Evolutionary conservation across 2,888 invertebrate genomes (phyloP).

Genomic region (Ypsolopha scabrella): DNA sequence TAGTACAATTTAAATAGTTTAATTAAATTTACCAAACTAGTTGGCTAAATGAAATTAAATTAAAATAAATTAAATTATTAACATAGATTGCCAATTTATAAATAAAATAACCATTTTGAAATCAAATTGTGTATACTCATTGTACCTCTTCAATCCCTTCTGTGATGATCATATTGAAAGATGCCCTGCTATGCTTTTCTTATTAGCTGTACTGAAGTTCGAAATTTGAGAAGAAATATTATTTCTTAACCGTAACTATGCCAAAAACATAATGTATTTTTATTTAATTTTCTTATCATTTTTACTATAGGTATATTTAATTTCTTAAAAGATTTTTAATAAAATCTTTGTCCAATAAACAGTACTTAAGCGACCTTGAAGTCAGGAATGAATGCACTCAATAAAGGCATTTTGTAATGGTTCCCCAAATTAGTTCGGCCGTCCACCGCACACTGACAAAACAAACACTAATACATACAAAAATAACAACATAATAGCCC

Average conservation of each 20-base stretch:
- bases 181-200: too few species aligned
- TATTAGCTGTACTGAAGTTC: too few species aligned
- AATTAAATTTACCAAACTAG: too few species aligned
- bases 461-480: conserved; percentile 60
- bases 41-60: too few species aligned
- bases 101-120: too few species aligned
- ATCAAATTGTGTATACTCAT: too few species aligned
- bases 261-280: background rate
- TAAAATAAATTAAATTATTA: too few species aligned
- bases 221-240: too few species aligned
- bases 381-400: conserved; percentile 19
- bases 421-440: conserved; percentile 51
- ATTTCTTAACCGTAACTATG: background rate
- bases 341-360: background rate
- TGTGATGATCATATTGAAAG: too few species aligned
- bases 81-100: too few species aligned
- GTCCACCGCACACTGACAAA: conserved; percentile 59
- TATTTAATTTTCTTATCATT: background rate
- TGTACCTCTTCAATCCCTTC: too few species aligned
- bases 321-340: background rate
- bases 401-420: conserved; percentile 40
- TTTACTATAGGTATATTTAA: background rate
- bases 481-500: conserved; percentile 61
- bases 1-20: too few species aligned
- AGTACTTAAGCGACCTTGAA: conserved; percentile 14